Evolutionary conservation across 2,113 vertebrate genomes (phyloP).

Genomic region (Myrmecobius fasciatus): DNA sequence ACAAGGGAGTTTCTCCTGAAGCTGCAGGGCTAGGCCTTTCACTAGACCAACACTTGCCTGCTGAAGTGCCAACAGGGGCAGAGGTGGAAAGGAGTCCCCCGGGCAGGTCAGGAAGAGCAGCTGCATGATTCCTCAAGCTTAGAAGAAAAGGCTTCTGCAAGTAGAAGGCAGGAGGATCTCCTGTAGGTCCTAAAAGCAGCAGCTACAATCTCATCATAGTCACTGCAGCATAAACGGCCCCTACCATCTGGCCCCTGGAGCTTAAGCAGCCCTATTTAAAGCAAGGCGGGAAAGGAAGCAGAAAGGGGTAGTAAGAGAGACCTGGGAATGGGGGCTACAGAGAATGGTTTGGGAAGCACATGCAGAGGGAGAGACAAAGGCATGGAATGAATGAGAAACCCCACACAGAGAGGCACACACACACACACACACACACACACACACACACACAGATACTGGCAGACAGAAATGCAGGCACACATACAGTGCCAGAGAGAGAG

Average conservation of each 20-base stretch:
- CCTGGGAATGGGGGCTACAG: not conserved
- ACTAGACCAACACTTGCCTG: constrained; percentile 8
- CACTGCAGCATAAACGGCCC: constrained; percentile 65
- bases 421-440: too few species aligned
- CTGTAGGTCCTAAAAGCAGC: not conserved
- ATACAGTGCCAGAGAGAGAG: not conserved
- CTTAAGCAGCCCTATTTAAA: constrained; percentile 27
- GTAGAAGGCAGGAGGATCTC: not conserved
- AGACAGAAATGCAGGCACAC: not conserved
- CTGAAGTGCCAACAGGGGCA: not conserved
- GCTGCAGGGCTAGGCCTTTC: not conserved
- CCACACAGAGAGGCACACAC: not conserved
- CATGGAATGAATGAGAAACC: not conserved
- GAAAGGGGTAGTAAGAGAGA: not conserved
- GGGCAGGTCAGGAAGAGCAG: constrained; percentile 52
- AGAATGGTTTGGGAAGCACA: not conserved
- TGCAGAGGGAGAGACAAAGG: not conserved
- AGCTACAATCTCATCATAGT: not conserved
- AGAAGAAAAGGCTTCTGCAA: not conserved
- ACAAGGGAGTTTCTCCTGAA: not conserved
- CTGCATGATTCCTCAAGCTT: constrained; percentile 1
- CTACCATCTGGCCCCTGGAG: constrained; percentile 65
- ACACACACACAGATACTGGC: not conserved
- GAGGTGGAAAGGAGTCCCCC: constrained; percentile 52
- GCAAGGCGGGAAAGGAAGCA: not conserved